Base-by-base conservation (phyloP, 1,140 invertebrate genomes). In the Capitella teleta region DNA sequence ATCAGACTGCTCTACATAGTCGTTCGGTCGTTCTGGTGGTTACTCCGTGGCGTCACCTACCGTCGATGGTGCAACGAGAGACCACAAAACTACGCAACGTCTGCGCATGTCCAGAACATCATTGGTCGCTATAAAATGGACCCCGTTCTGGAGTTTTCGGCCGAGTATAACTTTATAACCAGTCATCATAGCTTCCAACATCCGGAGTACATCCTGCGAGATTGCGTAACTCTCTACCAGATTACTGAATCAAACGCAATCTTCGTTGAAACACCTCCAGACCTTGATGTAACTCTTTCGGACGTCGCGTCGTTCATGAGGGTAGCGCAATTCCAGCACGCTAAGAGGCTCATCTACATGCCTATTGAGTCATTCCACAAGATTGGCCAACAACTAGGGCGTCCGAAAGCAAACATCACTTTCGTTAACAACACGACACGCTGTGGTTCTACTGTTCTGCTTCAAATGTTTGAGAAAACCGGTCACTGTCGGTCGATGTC, bases 381-480 rank as follows among this genome's bases (percentile, higher is more conserved):
- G 16, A 21, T 51, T 16, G 49, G 28, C n/a, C 41, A 51, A n/a
- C 34, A 24, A 19, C 18, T 51, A 28, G 43, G 42, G 6, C 28
- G 46, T 28, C 49, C 49, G n/a, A 44, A 30, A n/a, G 49, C 41
- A 4, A 19, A 51, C 23, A 12, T 51, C 5, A 28, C 46, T 3
- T 51, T 51, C 19, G 2, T 51, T 14, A 36, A 18, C 19, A 51
- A 51, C 49, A 46, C 37, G 3, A 43, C 41, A 14, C 47, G 49
- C 18, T 51, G 49, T 23, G 49, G 49, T 3, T 51, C 49, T 6
- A 51, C 49, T 10, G 41, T 51, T 3, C 28, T 47, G 3, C 30
- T 19, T 12, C 49, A 51, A 28, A 51, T 51, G n/a, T 51, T 47
- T 28, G 41, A 51, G 19, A 24, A 25, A n/a, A 51, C 41, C 28